Percentiles rank a stretch among this genome's conserved stretches.
Evolutionary conservation across 2,113 vertebrate genomes (phyloP).

Genomic region (Cricetomys ansorgei): DNA sequence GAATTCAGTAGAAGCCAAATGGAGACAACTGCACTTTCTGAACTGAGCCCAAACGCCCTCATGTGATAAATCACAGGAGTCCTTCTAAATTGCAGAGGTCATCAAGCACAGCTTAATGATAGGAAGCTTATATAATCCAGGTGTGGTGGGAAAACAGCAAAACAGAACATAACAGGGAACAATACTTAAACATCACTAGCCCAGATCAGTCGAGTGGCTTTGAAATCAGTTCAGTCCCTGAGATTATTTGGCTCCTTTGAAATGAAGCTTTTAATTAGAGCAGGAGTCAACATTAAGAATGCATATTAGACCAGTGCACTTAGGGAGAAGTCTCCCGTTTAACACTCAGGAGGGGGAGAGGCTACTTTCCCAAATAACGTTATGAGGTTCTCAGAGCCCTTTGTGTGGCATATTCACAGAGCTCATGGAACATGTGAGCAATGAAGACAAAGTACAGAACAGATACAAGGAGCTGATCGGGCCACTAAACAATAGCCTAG

Average conservation of each 20-base stretch:
- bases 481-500: background rate
- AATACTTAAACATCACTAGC: background rate
- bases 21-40: background rate
- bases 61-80: background rate
- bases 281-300: background rate
- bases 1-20: conserved; percentile 39
- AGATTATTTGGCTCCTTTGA: background rate
- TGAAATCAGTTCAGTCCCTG: background rate
- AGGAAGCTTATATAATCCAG: background rate
- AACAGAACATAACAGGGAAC: background rate
- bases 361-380: background rate
- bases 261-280: background rate
- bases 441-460: background rate
- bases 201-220: background rate
- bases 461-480: background rate
- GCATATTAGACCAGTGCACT: background rate
- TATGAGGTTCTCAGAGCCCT: background rate
- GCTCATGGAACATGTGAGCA: background rate
- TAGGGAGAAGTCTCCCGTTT: background rate
- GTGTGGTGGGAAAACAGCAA: background rate
- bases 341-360: background rate
- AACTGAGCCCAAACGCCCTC: background rate
- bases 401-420: background rate
- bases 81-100: background rate
- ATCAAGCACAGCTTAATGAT: background rate